Evolutionary conservation across 2,797 vertebrate species (phyloP).

Genomic region (Girardinus metallicus): DNA sequence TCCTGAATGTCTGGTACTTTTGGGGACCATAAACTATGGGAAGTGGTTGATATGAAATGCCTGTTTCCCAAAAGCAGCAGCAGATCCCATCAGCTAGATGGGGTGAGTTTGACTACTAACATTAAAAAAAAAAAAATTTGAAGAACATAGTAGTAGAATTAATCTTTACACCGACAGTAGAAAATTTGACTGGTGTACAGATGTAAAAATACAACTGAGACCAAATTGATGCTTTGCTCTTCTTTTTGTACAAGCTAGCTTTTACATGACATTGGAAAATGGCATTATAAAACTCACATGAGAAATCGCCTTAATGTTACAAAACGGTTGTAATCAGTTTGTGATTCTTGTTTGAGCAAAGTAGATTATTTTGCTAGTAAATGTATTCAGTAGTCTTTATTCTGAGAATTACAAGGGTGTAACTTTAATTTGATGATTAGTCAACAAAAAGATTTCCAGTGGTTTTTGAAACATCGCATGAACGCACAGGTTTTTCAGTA

Average conservation of each 20-base stretch:
- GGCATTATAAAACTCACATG: background rate
- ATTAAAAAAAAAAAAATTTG: background rate
- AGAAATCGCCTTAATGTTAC: background rate
- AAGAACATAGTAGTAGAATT: background rate
- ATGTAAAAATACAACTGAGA: background rate
- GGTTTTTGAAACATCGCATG: background rate
- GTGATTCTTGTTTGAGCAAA: background rate
- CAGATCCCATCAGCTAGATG: background rate
- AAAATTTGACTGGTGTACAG: background rate
- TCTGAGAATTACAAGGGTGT: background rate
- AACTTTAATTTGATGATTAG: background rate
- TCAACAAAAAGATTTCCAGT: background rate
- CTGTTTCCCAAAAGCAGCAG: background rate
- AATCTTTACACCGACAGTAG: background rate
- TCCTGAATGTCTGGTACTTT: background rate
- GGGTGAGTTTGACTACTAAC: background rate
- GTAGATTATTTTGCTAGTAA: background rate
- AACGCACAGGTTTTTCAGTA: background rate
- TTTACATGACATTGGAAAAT: background rate
- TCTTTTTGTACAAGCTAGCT: background rate
- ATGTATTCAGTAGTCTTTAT: background rate
- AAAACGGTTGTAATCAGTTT: background rate
- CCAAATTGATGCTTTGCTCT: background rate
- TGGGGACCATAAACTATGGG: background rate
- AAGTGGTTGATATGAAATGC: background rate